Evolutionary conservation across 2,113 vertebrate species (phyloP).

Genomic region (Falcunculus frontatus): DNA sequence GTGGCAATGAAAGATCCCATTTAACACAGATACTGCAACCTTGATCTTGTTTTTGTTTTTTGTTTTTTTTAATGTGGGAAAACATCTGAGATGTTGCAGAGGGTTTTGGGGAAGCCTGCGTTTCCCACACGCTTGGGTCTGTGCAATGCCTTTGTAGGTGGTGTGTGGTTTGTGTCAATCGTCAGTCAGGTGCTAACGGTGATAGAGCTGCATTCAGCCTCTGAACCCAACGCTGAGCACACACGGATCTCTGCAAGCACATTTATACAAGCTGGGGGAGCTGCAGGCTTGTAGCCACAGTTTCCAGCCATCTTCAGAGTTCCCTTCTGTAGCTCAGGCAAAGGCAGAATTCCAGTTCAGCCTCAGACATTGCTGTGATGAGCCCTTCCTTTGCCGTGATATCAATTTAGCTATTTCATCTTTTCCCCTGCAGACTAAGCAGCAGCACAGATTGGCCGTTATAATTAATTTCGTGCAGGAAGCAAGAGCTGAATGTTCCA

Average conservation of each 20-base stretch:
- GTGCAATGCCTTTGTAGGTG: slow-evolving; percentile 16
- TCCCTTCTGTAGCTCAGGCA: background rate
- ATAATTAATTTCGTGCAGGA: slow-evolving; percentile 12
- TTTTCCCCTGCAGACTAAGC: background rate
- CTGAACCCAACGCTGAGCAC: background rate
- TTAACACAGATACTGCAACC: background rate
- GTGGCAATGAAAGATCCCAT: background rate
- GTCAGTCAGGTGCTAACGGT: slow-evolving; percentile 39
- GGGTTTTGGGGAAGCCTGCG: background rate
- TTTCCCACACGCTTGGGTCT: background rate
- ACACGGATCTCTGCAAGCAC: background rate
- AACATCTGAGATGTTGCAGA: background rate
- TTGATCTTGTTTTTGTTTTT: background rate
- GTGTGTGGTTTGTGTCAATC: slow-evolving; percentile 54
- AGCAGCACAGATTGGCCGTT: background rate
- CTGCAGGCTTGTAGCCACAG: background rate
- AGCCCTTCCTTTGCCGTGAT: background rate
- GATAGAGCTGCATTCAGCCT: background rate
- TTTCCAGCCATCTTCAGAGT: background rate
- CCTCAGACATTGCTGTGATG: background rate
- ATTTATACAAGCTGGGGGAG: slow-evolving; percentile 6
- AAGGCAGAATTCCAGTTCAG: background rate
- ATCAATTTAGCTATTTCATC: slow-evolving; percentile 26
- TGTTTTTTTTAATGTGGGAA: background rate
- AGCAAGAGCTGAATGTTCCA: background rate